A percentile compares a stretch with the other conserved stretches of the same genome.
Evolutionary conservation across 2,113 vertebrate species (phyloP).

Genomic region (Rhinogobius similis): DNA sequence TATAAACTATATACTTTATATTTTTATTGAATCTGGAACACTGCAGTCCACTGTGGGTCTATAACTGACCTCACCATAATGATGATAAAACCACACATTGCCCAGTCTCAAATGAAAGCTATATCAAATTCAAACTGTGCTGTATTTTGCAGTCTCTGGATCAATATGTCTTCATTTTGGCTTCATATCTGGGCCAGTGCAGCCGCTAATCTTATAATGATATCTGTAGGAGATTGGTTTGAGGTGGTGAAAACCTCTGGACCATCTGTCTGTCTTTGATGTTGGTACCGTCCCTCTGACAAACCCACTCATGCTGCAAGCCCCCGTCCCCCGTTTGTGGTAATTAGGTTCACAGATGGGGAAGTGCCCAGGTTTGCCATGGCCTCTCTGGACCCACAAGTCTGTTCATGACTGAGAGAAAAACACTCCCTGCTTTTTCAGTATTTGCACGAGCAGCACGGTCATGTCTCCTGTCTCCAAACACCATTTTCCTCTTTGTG

Average conservation of each 20-base stretch:
- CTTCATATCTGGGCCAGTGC: conserved; percentile 37
- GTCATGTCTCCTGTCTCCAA: background rate
- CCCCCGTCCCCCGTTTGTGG: conserved; percentile 42
- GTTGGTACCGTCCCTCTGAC: conserved; percentile 43
- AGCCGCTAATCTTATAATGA: conserved; percentile 29
- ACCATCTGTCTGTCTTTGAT: conserved; percentile 61
- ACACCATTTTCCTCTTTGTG: background rate
- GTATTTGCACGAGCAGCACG: conserved; percentile 14
- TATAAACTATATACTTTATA: background rate
- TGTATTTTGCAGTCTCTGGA: conserved; percentile 19
- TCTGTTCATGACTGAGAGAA: conserved; percentile 55
- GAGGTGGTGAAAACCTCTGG: conserved; percentile 54
- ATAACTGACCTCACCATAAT: background rate
- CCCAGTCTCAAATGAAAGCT: background rate
- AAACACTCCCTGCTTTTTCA: conserved; percentile 27
- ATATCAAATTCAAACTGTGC: conserved; percentile 16
- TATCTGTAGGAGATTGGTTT: conserved; percentile 46
- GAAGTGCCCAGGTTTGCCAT: conserved; percentile 33
- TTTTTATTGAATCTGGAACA: background rate
- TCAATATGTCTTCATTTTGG: conserved; percentile 30
- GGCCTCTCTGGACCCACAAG: conserved; percentile 45
- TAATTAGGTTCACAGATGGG: conserved; percentile 58
- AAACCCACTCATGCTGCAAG: conserved; percentile 26
- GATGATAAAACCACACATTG: background rate
- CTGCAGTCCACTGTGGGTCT: background rate